Conservation (phyloP, 2,888 invertebrate species). For the Agrotis puta region DNA sequence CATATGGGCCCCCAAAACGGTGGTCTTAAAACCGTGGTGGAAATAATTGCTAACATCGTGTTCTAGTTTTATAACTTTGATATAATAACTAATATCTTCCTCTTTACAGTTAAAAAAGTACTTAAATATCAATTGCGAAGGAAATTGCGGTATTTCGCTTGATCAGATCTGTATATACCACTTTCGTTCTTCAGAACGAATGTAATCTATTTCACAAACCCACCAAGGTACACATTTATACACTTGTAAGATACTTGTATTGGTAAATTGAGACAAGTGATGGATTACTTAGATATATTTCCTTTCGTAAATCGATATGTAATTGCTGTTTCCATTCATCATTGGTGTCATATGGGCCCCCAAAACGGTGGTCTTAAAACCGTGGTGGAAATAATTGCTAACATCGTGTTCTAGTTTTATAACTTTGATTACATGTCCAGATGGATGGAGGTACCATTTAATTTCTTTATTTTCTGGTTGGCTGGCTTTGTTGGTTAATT, state of each 20-base stretch:
- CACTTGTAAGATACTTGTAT: slow-evolving; percentile 10
- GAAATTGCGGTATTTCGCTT: slow-evolving; percentile 20
- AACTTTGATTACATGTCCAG: not conserved
- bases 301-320: slow-evolving; percentile 16
- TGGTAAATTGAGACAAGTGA: slow-evolving; percentile 19
- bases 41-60: not conserved
- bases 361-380: not conserved
- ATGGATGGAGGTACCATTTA: too few species aligned
- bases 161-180: slow-evolving; percentile 9
- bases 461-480: too few species aligned
- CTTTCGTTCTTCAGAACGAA: slow-evolving; percentile 10
- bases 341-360: not conserved
- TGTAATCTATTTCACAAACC: slow-evolving; percentile 19
- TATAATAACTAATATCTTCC: not conserved
- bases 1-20: not conserved
- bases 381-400: not conserved
- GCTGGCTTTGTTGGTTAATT: not conserved
- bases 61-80: too few species aligned
- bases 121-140: slow-evolving; percentile 2
- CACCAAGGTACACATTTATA: slow-evolving; percentile 9
- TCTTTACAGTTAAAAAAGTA: slow-evolving; percentile 5
- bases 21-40: not conserved
- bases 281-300: slow-evolving; percentile 18
- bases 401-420: not conserved
- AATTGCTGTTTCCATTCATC: slow-evolving; percentile 25